Percentiles rank a stretch among this genome's conserved stretches.
phyloP scores from a whole-genome alignment of 2,888 invertebrate genomes.

The Choristoneura rosaceana region DNA sequence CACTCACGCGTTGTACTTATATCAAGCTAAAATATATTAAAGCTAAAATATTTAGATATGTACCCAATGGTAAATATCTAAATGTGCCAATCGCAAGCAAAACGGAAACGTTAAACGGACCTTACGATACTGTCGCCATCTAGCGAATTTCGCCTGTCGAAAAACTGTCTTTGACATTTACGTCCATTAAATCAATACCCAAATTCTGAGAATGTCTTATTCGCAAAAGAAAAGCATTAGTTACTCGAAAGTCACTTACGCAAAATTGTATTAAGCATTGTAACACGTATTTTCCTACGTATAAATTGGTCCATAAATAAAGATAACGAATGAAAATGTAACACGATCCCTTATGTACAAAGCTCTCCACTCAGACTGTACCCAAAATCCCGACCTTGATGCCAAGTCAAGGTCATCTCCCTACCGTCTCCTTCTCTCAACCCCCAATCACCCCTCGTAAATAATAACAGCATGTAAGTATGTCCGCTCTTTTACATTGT shows the following conservation, averaged over 20 bases:
- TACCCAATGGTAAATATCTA: no score
- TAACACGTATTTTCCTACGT: not conserved
- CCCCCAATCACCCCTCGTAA: slow-evolving; percentile 28
- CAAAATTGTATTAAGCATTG: not conserved
- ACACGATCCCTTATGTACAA: slow-evolving; percentile 13
- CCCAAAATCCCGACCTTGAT: slow-evolving; percentile 25
- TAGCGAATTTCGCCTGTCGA: no score
- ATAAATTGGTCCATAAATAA: slow-evolving; percentile 13
- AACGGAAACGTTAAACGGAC: no score
- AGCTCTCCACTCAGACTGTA: slow-evolving; percentile 18
- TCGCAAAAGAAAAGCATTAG: not conserved
- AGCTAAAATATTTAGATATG: no score
- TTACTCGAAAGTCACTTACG: not conserved
- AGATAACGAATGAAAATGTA: slow-evolving; percentile 3
- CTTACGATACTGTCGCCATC: no score
- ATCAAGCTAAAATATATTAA: no score
- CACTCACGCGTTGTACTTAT: no score
- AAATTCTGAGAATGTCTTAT: not conserved
- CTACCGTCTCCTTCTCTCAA: not conserved
- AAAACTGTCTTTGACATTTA: no score
- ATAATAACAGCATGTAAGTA: slow-evolving; percentile 40
- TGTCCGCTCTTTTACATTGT: slow-evolving; percentile 30
- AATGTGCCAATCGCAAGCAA: no score
- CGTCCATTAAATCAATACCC: no score
- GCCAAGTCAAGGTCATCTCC: slow-evolving; percentile 13